phyloP scores from a whole-genome alignment of 2,113 vertebrate genomes.

The Paralichthys olivaceus region DNA sequence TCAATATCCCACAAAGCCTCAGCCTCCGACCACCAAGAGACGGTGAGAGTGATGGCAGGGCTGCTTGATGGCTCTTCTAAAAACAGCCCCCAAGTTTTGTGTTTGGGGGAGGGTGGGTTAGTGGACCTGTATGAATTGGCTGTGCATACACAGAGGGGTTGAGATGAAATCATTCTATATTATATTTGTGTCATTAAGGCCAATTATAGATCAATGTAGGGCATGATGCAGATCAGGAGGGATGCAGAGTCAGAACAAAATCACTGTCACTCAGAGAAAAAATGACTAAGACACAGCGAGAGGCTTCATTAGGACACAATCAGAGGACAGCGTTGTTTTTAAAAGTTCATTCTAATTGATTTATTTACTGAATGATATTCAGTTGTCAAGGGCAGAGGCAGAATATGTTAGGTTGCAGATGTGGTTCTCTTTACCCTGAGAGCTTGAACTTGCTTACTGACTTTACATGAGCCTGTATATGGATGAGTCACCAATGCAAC shows the following conservation, averaged over 20 bases:
- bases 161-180: slow-evolving; percentile 59
- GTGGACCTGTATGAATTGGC: slow-evolving; percentile 63
- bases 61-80: slow-evolving; percentile 74
- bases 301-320: slow-evolving; percentile 52
- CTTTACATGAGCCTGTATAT: slow-evolving; percentile 29
- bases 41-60: slow-evolving; percentile 76
- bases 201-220: slow-evolving; percentile 50
- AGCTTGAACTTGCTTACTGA: slow-evolving; percentile 28
- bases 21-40: slow-evolving; percentile 78
- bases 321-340: slow-evolving; percentile 40
- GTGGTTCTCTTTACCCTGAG: slow-evolving; percentile 28
- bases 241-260: slow-evolving; percentile 21
- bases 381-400: slow-evolving; percentile 25
- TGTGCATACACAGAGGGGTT: slow-evolving; percentile 44
- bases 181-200: slow-evolving; percentile 49
- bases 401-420: slow-evolving; percentile 36
- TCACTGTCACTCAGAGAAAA: slow-evolving; percentile 21
- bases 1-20: slow-evolving; percentile 85
- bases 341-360: slow-evolving; percentile 55
- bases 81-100: slow-evolving; percentile 66
- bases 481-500: slow-evolving; percentile 58
- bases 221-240: slow-evolving; percentile 28
- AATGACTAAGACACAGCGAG: slow-evolving; percentile 49
- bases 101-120: background rate
- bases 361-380: slow-evolving; percentile 52